Percentiles rank a stretch among this genome's conserved stretches.
phyloP scores from a whole-genome alignment of 2,797 vertebrate species.

The Karalla daura region DNA sequence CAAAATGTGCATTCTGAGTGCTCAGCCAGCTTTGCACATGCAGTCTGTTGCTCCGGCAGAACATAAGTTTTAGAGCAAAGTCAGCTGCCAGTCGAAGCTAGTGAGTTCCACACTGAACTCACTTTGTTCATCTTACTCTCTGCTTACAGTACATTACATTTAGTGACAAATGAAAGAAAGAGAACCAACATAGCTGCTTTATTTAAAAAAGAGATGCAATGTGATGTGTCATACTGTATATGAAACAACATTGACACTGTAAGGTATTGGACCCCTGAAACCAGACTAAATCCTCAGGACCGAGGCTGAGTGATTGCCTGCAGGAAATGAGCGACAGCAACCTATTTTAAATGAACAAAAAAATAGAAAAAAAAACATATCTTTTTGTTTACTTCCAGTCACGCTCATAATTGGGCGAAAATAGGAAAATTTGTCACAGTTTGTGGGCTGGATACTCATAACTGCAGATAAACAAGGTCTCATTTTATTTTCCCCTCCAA shows the following conservation, averaged over 20 bases:
- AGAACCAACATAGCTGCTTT: too few relatives aligned
- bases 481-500: constrained; percentile 3
- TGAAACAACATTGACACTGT: too few relatives aligned
- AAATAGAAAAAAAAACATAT: neutral
- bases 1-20: neutral
- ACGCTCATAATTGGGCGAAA: constrained; percentile 18
- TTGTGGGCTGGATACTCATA: constrained; percentile 14
- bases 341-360: constrained; percentile 17
- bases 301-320: constrained; percentile 14
- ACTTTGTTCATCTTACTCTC: too few relatives aligned
- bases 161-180: too few relatives aligned
- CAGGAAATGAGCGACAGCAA: constrained; percentile 9
- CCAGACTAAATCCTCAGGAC: constrained; percentile 20
- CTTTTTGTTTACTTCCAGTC: neutral
- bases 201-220: too few relatives aligned
- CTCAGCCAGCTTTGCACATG: neutral
- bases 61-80: neutral
- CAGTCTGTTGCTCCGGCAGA: neutral
- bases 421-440: constrained; percentile 26
- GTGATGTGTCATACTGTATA: too few relatives aligned
- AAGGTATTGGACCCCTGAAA: constrained; percentile 17
- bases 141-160: too few relatives aligned
- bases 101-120: too few relatives aligned
- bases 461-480: constrained; percentile 27
- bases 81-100: too few relatives aligned